These are phyloP conservation scores for Ophion ventricosus DNA, from an alignment of 2,888 invertebrate genomes.

Conservation along the genomic window DNA sequence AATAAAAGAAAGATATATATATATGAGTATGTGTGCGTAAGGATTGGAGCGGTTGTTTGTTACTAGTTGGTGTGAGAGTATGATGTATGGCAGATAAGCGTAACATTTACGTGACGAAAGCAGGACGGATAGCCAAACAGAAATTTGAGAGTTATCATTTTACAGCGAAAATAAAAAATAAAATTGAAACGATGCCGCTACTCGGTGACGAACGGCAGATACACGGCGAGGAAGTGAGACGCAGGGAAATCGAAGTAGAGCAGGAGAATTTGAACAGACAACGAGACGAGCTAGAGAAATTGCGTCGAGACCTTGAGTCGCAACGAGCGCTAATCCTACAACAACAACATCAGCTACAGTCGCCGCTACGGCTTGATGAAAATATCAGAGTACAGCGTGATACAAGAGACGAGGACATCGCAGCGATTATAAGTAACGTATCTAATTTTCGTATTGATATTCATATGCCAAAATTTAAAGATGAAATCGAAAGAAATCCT, in stretches of 20 bases:
- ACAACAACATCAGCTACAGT: neutral
- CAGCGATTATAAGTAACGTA: conserved; percentile 33
- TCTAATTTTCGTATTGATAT: conserved; percentile 25
- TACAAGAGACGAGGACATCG: conserved; percentile 15
- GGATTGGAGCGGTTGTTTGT: neutral
- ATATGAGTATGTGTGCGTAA: too few species aligned
- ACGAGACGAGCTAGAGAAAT: conserved; percentile 11
- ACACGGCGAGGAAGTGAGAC: neutral
- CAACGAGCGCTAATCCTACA: conserved; percentile 1
- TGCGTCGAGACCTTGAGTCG: conserved; percentile 8
- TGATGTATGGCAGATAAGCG: conserved; percentile 14
- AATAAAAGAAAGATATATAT: too few species aligned
- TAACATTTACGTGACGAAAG: conserved; percentile 20
- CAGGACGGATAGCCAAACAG: conserved; percentile 10
- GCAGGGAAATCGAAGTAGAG: conserved; percentile 5
- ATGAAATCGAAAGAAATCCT: conserved; percentile 27
- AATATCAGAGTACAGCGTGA: neutral
- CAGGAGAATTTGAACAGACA: conserved; percentile 19
- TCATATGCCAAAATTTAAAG: conserved; percentile 30
- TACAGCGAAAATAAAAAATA: neutral
- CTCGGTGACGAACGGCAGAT: conserved; percentile 3
- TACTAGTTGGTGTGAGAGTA: neutral
- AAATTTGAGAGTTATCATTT: conserved; percentile 12
- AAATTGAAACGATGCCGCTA: conserved; percentile 23
- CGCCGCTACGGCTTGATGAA: neutral